Conservation (phyloP, 2,113 vertebrate species). For the Sphyrna mokarran region DNA sequence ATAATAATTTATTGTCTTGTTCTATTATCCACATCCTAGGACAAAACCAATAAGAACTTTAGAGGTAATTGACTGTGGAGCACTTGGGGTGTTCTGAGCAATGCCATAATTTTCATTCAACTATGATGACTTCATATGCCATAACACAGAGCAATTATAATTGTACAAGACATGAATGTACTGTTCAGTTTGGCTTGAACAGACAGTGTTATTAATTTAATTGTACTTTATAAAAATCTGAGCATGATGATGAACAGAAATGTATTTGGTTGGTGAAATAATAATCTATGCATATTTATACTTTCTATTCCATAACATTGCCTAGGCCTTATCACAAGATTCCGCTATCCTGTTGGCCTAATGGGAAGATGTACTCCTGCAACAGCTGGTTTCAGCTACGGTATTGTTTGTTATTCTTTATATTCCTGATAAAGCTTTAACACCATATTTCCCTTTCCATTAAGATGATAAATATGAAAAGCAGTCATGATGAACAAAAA, state of each 20-base stretch:
- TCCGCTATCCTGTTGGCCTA: slow-evolving; percentile 65
- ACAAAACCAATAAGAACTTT: neutral
- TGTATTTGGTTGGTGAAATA: neutral
- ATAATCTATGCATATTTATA: neutral
- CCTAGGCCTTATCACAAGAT: slow-evolving; percentile 66
- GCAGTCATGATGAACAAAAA: neutral
- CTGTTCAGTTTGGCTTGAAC: neutral
- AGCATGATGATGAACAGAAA: neutral
- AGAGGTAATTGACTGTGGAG: neutral
- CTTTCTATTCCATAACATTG: neutral
- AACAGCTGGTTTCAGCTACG: slow-evolving; percentile 63
- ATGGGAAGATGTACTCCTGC: slow-evolving; percentile 59
- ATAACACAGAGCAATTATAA: neutral
- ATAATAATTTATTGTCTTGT: neutral
- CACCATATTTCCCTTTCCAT: too few relatives aligned
- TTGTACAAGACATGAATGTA: neutral
- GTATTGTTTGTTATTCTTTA: slow-evolving; percentile 48
- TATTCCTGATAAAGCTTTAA: neutral
- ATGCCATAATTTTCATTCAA: neutral
- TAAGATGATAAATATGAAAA: neutral
- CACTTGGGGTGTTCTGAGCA: neutral
- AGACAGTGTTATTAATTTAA: neutral
- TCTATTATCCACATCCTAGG: neutral
- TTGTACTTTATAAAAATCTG: neutral
- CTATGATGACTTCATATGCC: neutral